These are phyloP conservation scores for Pycnomerus fuliginosus DNA, from an alignment of 2,888 invertebrate species.

Conservation along the genomic window DNA sequence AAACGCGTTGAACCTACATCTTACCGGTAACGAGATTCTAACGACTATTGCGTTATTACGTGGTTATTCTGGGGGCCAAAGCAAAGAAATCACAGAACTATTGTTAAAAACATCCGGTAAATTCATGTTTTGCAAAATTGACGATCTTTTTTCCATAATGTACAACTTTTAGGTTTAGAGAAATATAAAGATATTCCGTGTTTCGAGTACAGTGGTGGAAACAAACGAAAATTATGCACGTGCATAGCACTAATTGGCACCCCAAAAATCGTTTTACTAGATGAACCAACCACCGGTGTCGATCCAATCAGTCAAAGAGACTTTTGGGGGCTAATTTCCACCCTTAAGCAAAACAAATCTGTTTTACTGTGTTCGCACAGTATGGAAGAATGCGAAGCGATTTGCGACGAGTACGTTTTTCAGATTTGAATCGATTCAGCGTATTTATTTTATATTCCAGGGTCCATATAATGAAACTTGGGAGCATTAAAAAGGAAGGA, in stretches of 20 bases:
- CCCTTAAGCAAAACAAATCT: conserved; percentile 32
- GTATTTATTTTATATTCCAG: too few relatives aligned
- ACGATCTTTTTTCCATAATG: too few relatives aligned
- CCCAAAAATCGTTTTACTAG: conserved; percentile 69
- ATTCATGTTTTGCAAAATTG: too few relatives aligned
- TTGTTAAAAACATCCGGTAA: conserved; percentile 22
- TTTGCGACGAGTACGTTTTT: conserved; percentile 57
- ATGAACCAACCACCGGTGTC: conserved; percentile 74
- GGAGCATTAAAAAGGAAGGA: conserved; percentile 71
- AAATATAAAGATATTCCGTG: conserved; percentile 44
- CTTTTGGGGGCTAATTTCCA: conserved; percentile 44
- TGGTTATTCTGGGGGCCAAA: conserved; percentile 58
- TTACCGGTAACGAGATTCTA: conserved; percentile 76
- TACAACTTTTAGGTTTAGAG: too few relatives aligned
- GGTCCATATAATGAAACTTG: conserved; percentile 80
- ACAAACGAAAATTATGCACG: conserved; percentile 74
- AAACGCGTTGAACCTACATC: conserved; percentile 74
- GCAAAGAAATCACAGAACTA: conserved; percentile 1
- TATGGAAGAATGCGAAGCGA: conserved; percentile 84
- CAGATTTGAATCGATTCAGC: too few relatives aligned
- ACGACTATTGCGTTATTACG: conserved; percentile 70
- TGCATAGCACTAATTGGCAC: conserved; percentile 74
- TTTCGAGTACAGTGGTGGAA: conserved; percentile 64
- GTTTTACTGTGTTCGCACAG: conserved; percentile 83
- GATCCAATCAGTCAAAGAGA: conserved; percentile 62